Conservation (phyloP, 2,888 invertebrate species). For the Arge pagana region DNA sequence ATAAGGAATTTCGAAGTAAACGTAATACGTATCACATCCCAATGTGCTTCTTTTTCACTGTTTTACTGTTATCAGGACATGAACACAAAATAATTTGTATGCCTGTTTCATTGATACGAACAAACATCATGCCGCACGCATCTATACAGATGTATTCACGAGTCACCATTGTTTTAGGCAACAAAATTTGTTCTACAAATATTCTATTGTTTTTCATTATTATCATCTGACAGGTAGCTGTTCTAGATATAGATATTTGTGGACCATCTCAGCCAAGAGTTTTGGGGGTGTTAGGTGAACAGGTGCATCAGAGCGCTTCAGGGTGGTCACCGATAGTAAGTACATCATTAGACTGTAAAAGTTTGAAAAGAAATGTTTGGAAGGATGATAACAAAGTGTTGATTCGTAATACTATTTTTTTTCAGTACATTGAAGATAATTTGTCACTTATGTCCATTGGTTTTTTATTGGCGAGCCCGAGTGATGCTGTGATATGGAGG, state of each 20-base stretch:
- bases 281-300: slow-evolving; percentile 88
- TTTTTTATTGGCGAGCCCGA: slow-evolving; percentile 82
- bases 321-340: slow-evolving; percentile 96
- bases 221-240: slow-evolving; percentile 73
- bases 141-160: too few relatives aligned
- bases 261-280: slow-evolving; percentile 97
- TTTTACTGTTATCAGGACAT: too few relatives aligned
- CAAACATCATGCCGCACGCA: too few relatives aligned
- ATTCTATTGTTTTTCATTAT: too few relatives aligned
- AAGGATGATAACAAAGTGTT: slow-evolving; percentile 11
- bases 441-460: slow-evolving; percentile 97
- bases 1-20: too few relatives aligned
- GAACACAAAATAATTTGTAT: too few relatives aligned
- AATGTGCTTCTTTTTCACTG: too few relatives aligned
- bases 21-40: too few relatives aligned
- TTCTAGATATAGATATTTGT: slow-evolving; percentile 97
- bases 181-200: too few relatives aligned
- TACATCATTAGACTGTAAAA: slow-evolving; percentile 10
- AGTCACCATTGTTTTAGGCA: too few relatives aligned
- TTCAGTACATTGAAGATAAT: slow-evolving; percentile 89
- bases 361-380: neutral
- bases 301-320: slow-evolving; percentile 93
- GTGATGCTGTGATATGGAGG: slow-evolving; percentile 98
- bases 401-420: slow-evolving; percentile 10
- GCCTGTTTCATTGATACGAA: too few relatives aligned